phyloP scores from a whole-genome alignment of 2,888 invertebrate species.

The Xiphydria camelus region DNA sequence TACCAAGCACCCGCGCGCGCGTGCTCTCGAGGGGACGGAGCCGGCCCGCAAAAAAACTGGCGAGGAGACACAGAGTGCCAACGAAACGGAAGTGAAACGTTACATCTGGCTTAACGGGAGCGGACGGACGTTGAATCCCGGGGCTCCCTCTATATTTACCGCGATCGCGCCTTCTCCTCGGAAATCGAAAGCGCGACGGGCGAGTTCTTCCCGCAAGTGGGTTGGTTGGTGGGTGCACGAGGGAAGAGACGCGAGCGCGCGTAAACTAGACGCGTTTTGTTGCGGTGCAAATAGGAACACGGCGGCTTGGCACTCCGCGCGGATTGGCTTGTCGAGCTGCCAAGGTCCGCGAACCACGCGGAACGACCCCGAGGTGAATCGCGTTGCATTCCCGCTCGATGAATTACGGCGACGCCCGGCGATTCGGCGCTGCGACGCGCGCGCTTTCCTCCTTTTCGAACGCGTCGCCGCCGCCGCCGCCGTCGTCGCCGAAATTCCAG shows the following conservation, averaged over 20 bases:
- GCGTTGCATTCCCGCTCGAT: conserved; percentile 24
- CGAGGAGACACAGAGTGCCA: conserved; percentile 20
- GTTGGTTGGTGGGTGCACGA: neutral
- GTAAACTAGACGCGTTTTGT: too few relatives aligned
- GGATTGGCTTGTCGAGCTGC: conserved; percentile 56
- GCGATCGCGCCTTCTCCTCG: too few relatives aligned
- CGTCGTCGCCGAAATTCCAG: conserved; percentile 13
- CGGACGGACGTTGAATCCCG: conserved; percentile 28
- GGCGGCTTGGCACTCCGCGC: conserved; percentile 49
- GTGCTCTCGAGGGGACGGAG: conserved; percentile 18
- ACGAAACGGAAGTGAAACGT: conserved; percentile 51
- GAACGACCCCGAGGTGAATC: conserved; percentile 37
- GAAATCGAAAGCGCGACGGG: too few relatives aligned
- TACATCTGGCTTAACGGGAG: conserved; percentile 49
- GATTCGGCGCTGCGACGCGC: neutral
- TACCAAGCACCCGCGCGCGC: conserved; percentile 9
- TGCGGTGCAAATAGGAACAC: conserved; percentile 53
- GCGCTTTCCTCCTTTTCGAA: neutral
- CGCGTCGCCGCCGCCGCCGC: too few relatives aligned
- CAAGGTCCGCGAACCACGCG: conserved; percentile 38
- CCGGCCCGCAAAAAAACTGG: conserved; percentile 17
- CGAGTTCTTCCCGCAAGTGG: too few relatives aligned
- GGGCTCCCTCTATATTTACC: conserved; percentile 12
- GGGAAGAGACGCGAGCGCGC: neutral
- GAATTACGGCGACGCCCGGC: conserved; percentile 35